These are phyloP conservation scores for Xylota sylvarum DNA, from an alignment of 2,888 invertebrate species.

Conservation along the genomic window DNA sequence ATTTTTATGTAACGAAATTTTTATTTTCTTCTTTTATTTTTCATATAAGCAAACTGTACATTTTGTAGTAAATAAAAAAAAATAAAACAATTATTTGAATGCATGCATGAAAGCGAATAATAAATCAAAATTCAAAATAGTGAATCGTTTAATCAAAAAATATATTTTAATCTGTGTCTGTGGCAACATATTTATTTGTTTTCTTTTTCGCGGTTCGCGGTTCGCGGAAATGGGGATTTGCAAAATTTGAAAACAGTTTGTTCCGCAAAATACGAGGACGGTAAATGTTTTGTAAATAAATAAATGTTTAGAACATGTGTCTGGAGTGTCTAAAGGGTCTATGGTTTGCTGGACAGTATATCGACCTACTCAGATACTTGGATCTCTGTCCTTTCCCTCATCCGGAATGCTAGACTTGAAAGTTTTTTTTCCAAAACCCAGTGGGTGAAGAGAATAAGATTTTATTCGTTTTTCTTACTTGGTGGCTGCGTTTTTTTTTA, in stretches of 20 bases:
- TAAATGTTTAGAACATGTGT: too few species aligned
- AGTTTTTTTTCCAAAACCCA: too few species aligned
- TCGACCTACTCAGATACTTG: too few species aligned
- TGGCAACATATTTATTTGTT: slow-evolving; percentile 24
- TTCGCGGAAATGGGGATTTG: not conserved
- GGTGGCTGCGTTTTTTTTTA: too few species aligned
- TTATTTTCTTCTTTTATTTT: not conserved
- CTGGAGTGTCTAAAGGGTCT: too few species aligned
- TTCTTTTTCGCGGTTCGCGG: slow-evolving; percentile 17
- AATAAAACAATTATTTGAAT: not conserved
- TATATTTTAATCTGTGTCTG: slow-evolving; percentile 2
- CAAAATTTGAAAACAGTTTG: not conserved
- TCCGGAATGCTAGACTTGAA: too few species aligned
- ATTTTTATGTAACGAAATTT: not conserved
- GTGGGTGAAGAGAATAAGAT: too few species aligned
- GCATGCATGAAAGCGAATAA: not conserved
- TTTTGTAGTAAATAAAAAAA: not conserved
- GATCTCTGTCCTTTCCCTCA: too few species aligned
- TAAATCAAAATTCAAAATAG: not conserved
- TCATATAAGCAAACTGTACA: not conserved
- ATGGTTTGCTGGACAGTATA: too few species aligned
- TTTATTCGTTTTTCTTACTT: too few species aligned
- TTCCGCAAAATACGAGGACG: not conserved
- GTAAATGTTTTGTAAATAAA: too few species aligned
- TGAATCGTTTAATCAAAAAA: slow-evolving; percentile 10